phyloP scores from a whole-genome alignment of 2,888 invertebrate species.

The Muschampia plurimacula region DNA sequence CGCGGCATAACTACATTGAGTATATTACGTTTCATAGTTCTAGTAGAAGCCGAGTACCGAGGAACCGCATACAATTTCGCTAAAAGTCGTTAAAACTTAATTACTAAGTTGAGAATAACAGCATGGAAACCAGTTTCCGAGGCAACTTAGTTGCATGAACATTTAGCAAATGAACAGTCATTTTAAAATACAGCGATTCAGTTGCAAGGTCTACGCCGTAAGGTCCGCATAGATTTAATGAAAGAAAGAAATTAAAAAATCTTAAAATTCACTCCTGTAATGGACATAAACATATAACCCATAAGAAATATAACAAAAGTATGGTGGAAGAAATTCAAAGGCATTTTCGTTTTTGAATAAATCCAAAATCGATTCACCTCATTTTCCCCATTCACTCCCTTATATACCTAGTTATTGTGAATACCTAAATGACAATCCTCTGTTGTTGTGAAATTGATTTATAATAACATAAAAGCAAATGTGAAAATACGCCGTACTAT shows the following conservation, averaged over 20 bases:
- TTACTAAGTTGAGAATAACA: slow-evolving; percentile 34
- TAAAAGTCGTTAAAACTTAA: slow-evolving; percentile 37
- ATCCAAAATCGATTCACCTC: no score
- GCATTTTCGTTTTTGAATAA: no score
- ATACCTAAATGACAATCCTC: no score
- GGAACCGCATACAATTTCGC: slow-evolving; percentile 35
- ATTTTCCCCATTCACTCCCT: neutral
- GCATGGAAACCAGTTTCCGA: slow-evolving; percentile 19
- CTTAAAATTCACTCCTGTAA: no score
- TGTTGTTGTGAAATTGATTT: no score
- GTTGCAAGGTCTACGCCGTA: neutral
- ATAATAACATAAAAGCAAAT: no score
- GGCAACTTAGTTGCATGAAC: slow-evolving; percentile 18
- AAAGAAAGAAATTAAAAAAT: neutral
- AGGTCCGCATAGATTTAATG: neutral
- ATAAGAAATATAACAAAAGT: no score
- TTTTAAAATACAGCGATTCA: slow-evolving; percentile 1
- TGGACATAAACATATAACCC: no score
- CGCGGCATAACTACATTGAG: slow-evolving; percentile 3
- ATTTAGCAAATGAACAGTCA: slow-evolving; percentile 24
- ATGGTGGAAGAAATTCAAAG: no score
- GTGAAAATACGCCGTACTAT: no score
- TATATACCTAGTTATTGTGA: no score
- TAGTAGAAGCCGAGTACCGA: slow-evolving; percentile 5
- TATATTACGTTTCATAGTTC: neutral